Evolutionary conservation across 2,888 invertebrate species (phyloP), one percentile per base, ranked within the genome.

Genomic region (Agelastica alni): DNA sequence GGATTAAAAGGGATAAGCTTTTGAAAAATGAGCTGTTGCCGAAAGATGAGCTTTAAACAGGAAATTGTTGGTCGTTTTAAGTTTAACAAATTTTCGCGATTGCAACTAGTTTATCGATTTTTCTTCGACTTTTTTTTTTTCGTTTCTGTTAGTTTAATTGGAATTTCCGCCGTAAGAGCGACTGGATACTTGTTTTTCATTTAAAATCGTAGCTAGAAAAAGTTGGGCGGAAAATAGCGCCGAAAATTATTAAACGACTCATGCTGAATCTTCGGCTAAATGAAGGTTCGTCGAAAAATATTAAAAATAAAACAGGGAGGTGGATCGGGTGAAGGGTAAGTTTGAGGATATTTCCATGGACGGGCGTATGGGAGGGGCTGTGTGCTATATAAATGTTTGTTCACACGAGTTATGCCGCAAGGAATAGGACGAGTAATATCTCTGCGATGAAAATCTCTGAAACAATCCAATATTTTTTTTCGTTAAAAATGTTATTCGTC

Each of bases 391-490:
- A 81, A 85, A 89, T 74, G 89, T 89, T 79, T 89, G 89, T 82
- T 89, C 89, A 80, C 89, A 88, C 79, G 89, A 89, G 77, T 89
- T 89, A 79, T 89, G 88, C 71, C 89, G 84, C 71, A 89, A 82
- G 76, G 88, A 88, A 76, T 88, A 88, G 75, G 89, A 87, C 68
- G 89, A 89, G 81, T 89, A 89, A 83, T 89, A 89, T 68, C 88
- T 86, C 71, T 83, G 79, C 67, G 89, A 88, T 71, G 88, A 85
- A 78, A 88, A 88, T 83, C 83, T 85, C 85, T 89, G 89, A 73
- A 87, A 86, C 78, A 80, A 67, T 53, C 52, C 16, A 56, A 49
- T 18, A 18, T 20, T 28, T 28, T 31, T n/a, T n/a, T n/a, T n/a
- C 20, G 44, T 41, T 42, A 43, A 39, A 20, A 22, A 26, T 31